Conservation (phyloP, 2,113 vertebrate genomes). For the Siniperca knerii region DNA sequence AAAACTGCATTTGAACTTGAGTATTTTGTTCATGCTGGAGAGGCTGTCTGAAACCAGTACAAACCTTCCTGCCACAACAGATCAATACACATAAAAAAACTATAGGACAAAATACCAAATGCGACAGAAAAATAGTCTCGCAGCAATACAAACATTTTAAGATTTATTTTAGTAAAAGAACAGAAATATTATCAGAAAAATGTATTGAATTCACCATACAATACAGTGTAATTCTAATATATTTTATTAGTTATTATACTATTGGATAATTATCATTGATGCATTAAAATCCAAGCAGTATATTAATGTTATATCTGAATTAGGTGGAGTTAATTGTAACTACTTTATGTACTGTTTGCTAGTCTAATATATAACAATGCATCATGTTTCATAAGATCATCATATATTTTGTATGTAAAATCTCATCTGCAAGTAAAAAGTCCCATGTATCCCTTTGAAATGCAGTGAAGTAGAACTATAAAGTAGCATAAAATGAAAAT, state of each 20-base stretch:
- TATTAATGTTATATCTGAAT: background rate
- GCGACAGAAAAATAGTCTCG: no score
- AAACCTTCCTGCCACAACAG: background rate
- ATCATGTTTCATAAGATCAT: background rate
- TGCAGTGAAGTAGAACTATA: background rate
- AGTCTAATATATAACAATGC: background rate
- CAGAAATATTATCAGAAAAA: no score
- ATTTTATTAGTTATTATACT: no score
- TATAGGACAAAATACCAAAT: background rate
- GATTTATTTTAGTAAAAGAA: no score
- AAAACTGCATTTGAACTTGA: background rate
- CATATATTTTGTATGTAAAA: background rate
- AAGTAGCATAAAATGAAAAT: background rate
- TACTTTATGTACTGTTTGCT: no score
- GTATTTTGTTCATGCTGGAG: background rate
- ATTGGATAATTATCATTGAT: background rate
- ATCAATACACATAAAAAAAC: conserved; percentile 2
- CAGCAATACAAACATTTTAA: no score
- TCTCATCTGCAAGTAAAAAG: background rate
- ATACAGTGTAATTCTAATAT: no score
- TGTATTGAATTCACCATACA: no score
- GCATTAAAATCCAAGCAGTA: background rate
- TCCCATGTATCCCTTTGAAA: background rate
- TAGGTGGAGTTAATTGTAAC: background rate
- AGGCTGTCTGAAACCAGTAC: background rate